These are phyloP conservation scores for Anguilla pacifica DNA, from an alignment of 2,797 vertebrate species.

Conservation along the genomic window DNA sequence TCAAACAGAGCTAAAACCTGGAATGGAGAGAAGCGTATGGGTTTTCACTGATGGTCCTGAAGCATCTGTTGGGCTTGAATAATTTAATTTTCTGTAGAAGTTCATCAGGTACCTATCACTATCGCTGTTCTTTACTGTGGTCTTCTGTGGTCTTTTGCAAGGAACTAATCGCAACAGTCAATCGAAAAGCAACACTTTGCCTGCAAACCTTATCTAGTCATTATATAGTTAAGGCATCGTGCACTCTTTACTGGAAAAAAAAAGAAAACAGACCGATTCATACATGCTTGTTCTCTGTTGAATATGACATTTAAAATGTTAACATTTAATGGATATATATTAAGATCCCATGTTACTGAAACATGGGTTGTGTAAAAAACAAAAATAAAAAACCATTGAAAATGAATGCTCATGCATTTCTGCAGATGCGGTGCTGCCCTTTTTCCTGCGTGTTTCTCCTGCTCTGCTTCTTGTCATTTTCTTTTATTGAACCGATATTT, in stretches of 20 bases:
- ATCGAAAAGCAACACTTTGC: too few relatives aligned
- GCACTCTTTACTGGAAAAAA: too few relatives aligned
- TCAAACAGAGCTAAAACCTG: neutral
- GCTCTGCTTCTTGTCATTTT: neutral
- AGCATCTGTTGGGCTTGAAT: too few relatives aligned
- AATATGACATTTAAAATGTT: neutral
- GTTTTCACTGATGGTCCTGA: neutral
- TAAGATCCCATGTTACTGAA: neutral
- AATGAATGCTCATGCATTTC: too few relatives aligned
- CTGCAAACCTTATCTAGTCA: too few relatives aligned
- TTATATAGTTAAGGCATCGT: too few relatives aligned
- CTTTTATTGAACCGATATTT: conserved; percentile 10
- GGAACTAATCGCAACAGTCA: too few relatives aligned
- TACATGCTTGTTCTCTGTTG: neutral
- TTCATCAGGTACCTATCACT: too few relatives aligned
- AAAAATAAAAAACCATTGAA: neutral
- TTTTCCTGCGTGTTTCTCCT: neutral
- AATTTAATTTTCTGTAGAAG: too few relatives aligned
- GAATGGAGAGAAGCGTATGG: neutral
- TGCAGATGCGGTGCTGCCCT: neutral
- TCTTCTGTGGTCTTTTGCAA: too few relatives aligned
- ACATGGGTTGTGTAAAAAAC: neutral
- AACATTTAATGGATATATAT: neutral
- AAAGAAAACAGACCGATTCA: too few relatives aligned
- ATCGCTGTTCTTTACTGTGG: too few relatives aligned